Evolutionary conservation across 2,888 invertebrate species (phyloP), one percentile per base, ranked within the genome.

Genomic region (Clunio marinus): DNA sequence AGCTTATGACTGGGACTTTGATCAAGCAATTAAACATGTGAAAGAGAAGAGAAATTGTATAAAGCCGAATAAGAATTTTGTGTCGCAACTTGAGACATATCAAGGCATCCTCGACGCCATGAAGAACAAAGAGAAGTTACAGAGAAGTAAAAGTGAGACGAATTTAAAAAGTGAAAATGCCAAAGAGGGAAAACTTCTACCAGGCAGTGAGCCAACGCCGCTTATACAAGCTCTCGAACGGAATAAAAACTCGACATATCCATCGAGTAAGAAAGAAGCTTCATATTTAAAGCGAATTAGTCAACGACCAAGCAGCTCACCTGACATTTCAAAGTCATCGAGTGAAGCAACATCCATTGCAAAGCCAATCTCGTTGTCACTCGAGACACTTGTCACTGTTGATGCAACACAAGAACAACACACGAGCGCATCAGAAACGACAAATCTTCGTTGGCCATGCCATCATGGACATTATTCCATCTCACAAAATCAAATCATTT

Each of bases 81-180:
- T 96, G 73, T 85, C 88, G 73, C 98, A 99, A 79, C 82, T 99
- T 73, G 93, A 94, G 80, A 96, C 93, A 10, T 99, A 98, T 79
- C 90, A 95, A 80, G 97, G 94, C 70, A 96, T 96, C 75, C 82
- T 98, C 72, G 93, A 93, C 76, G 98, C 98, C 13, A 96, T 95
- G 89, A 93, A 94, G 78, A 95, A 96, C 76, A 89, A 93, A 74
- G 93, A 95, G 76, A 93, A 90, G 78, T 80, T 94, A 73, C 96
- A 93, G 80, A 84, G 95, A 71, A 93, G 94, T 69, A 94, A 95
- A 81, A 96, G 95, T 70, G 94, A 94, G 79, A 94, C 93, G 59
- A 93, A 93, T 79, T 78, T 93, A 68, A 91, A 92, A 78, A 85
- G 86, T 59, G 87, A 87, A 2, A 78, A 80, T 70, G 79, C 77